Conservation (phyloP, 2,113 vertebrate genomes). For the Gobio gobio region DNA sequence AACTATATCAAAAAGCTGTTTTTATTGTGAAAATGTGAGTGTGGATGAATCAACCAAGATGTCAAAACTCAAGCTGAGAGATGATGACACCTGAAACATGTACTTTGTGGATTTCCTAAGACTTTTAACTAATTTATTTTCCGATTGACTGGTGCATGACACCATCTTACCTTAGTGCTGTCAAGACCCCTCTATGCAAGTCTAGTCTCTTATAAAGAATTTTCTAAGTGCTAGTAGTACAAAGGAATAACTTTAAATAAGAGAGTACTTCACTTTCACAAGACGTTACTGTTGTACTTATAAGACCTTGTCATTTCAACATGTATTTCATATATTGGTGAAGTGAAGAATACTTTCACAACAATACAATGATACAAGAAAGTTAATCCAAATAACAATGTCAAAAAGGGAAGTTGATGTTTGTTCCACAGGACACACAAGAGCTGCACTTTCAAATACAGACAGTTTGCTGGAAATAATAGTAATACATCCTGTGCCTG, state of each 20-base stretch:
- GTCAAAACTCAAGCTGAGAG: background rate
- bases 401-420: background rate
- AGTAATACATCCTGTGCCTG: background rate
- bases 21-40: background rate
- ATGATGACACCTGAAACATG: background rate
- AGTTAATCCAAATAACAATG: background rate
- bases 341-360: conserved; percentile 4
- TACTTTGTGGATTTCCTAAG: background rate
- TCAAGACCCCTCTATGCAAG: background rate
- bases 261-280: background rate
- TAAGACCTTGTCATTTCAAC: conserved; percentile 1
- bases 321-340: background rate
- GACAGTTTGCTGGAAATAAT: background rate
- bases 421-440: background rate
- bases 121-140: background rate
- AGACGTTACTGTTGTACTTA: background rate
- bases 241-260: background rate
- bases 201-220: background rate
- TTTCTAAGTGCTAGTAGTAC: background rate
- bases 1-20: background rate
- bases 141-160: too few species aligned
- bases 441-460: background rate
- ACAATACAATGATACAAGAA: background rate
- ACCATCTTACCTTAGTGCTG: background rate
- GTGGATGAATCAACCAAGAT: background rate